Base-by-base conservation (phyloP, 2,113 vertebrate genomes). In the Athene noctua region DNA sequence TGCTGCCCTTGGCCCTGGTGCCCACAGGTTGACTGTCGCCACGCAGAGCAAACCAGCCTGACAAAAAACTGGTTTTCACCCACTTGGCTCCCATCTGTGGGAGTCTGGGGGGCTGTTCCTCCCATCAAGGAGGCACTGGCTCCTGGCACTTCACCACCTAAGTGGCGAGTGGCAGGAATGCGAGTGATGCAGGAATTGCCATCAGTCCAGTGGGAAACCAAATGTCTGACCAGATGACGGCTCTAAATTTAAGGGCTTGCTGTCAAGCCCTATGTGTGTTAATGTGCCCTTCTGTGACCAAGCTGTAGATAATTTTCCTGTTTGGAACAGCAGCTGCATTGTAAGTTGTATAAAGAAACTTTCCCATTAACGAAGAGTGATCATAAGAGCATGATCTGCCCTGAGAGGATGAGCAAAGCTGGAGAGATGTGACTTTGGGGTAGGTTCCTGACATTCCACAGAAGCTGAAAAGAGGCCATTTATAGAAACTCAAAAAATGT, bases 211-310 rank as follows among this genome's bases (percentile, higher is more conserved):
- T 25, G 74, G 62, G 77, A 49, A 87, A 80, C 57, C 20, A 29
- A 94, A 52, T 1, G 2, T 90, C 66, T 36, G 54, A 58, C 77
- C 93, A 90, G 80, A 65, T 73, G 78, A 77, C 32, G 12, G 77
- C 78, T 94, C 94, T 95, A 92, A 92, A 96, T 94, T 95, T 97
- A 95, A 92, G 70, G 66, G 62, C 78, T 85, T 70, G 84, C 78
- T 77, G 20, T 54, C 8, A 9, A 68, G 67, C 51, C 26, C 1
- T 42, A 40, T 66, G 52, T 82, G 70, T 1, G 2, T 94, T 88
- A 55, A 29, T 34, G 66, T 94, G 91, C 66, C 86, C 84, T 95
- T 97, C 85, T 90, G 92, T 94, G 80, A 75, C 80, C 80, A 88
- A 62, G 84, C 62, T 94, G 72, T 91, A 95, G 92, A 86, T 92